Base-by-base conservation (phyloP, 2,113 vertebrate genomes). In the Lanius collurio region DNA sequence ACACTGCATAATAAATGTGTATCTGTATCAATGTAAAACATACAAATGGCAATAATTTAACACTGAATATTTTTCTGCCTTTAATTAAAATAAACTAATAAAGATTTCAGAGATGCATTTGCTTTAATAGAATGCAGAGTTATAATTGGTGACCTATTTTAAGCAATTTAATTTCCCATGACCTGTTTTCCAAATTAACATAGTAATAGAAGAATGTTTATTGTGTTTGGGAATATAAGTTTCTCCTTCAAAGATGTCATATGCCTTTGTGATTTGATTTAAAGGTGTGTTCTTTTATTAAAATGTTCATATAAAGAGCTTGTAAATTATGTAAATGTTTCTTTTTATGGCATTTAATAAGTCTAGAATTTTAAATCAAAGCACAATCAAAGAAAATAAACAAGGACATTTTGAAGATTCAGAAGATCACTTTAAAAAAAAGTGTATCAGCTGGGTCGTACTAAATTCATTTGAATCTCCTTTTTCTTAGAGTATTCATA, bases 91-190 rank as follows among this genome's bases (percentile, higher is more conserved):
- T 96, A 97, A 97, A 97, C 98, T 96, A 97, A 97, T 97, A 97
- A 97, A 97, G 97, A 97, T 97, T 96, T 96, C 95, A 94, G 97
- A 97, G 97, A 94, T 90, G 95, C 83, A 95, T 95, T 96, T 92
- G 67, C 93, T 97, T 97, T 97, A 98, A 96, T 92, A 97, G 97
- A 97, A 98, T 97, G 96, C 96, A 92, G 97, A 96, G 96, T 97
- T 98, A 97, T 97, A 98, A 97, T 96, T 96, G 97, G 97, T 97
- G 96, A 97, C 97, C 98, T 98, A 98, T 98, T 98, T 98, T 98
- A 97, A 98, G 97, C 97, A 95, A 97, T 98, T 98, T 98, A 98
- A 98, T 98, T 98, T 98, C 97, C 97, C 97, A 90, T 98, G 98
- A 98, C 98, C 98, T 98, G 98, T 95, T 98, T 98, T 98, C 96